These are phyloP conservation scores for Myiagra hebetior DNA, from an alignment of 2,113 vertebrate species.

Conservation along the genomic window DNA sequence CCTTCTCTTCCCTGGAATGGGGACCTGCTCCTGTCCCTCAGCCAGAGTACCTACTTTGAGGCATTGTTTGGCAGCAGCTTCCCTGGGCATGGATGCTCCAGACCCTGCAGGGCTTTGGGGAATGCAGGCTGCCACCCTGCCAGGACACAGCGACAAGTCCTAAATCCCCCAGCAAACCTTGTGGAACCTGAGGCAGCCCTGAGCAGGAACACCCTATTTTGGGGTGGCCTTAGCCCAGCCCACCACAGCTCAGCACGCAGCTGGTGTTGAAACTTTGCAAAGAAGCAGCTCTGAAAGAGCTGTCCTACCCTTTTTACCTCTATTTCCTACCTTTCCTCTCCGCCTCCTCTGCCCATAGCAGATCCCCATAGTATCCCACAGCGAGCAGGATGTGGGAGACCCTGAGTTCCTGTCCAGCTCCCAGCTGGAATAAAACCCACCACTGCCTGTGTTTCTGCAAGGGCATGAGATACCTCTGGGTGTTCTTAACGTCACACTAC, in stretches of 20 bases:
- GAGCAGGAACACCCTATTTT: not conserved
- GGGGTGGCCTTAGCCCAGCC: not conserved
- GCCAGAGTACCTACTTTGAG: not conserved
- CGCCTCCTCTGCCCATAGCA: not conserved
- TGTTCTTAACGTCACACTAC: fast-evolving
- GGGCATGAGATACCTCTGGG: not conserved
- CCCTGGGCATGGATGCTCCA: not conserved
- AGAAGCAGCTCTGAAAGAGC: not conserved
- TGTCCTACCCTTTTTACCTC: not conserved
- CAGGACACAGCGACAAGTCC: not conserved
- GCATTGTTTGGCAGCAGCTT: not conserved
- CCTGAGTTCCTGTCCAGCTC: not conserved
- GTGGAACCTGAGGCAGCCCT: fast-evolving
- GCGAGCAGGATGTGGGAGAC: fast-evolving
- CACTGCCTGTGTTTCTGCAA: fast-evolving
- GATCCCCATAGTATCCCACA: not conserved
- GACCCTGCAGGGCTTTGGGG: fast-evolving
- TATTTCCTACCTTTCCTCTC: not conserved
- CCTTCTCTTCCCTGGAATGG: not conserved
- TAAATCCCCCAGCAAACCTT: not conserved
- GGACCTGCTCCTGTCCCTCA: fast-evolving
- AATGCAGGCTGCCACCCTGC: not conserved
- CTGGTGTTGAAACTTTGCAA: not conserved
- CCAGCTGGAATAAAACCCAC: fast-evolving
- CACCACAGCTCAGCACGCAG: not conserved